Conservation (phyloP, 2,888 invertebrate genomes). For the Aleiodes testaceus region DNA sequence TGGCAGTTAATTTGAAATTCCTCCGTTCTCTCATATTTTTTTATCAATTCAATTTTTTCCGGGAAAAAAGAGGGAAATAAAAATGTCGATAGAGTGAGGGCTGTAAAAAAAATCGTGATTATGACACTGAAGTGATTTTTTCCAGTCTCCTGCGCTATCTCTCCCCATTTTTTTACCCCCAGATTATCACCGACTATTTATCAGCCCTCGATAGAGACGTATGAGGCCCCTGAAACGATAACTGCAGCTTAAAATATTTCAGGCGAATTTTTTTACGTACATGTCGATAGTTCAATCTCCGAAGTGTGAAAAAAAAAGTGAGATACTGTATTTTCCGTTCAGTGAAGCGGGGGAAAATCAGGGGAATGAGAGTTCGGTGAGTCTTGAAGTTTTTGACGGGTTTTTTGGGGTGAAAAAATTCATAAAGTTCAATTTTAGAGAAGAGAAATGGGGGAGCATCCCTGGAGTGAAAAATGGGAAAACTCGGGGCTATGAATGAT, state of each 20-base stretch:
- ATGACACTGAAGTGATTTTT: constrained; percentile 1
- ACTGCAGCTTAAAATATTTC: neutral
- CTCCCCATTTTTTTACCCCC: neutral
- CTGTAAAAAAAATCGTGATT: neutral
- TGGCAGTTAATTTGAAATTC: neutral
- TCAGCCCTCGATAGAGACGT: constrained; percentile 10
- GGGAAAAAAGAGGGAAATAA: neutral
- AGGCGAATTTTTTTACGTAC: neutral
- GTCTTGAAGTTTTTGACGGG: too few species aligned
- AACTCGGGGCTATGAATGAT: too few species aligned
- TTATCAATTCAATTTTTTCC: constrained; percentile 4
- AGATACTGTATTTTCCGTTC: neutral
- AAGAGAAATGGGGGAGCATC: too few species aligned
- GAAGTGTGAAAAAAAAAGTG: too few species aligned
- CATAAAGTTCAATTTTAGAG: too few species aligned
- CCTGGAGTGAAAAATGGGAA: too few species aligned
- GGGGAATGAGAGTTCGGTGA: neutral
- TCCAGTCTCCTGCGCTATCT: neutral
- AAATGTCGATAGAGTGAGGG: neutral
- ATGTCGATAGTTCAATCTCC: neutral
- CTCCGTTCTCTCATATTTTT: neutral
- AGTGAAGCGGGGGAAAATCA: neutral
- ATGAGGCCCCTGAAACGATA: neutral
- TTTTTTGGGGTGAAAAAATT: too few species aligned
- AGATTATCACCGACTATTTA: constrained; percentile 7